Percentiles rank a stretch among this genome's conserved stretches.
Evolutionary conservation across 2,888 invertebrate species (phyloP).

Genomic region (Neocrepidodera transversa): DNA sequence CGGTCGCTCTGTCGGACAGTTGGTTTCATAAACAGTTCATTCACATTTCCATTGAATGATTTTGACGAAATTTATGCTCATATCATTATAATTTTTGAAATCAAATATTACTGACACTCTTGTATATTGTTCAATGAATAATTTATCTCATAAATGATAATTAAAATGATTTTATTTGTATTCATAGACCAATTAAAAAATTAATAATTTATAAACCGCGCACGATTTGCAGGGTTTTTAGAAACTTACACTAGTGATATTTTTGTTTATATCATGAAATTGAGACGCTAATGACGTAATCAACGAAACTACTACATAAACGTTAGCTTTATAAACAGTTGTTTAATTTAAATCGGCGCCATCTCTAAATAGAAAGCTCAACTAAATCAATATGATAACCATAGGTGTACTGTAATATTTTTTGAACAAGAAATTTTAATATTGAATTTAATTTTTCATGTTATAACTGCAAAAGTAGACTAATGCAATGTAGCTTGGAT

Average conservation of each 20-base stretch:
- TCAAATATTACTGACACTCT: not conserved
- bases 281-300: not conserved
- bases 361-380: not conserved
- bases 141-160: not conserved
- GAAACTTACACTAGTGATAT: not conserved
- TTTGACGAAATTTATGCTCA: slow-evolving; percentile 33
- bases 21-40: slow-evolving; percentile 54
- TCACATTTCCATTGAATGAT: slow-evolving; percentile 48
- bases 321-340: not conserved
- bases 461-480: too few species aligned
- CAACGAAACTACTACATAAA: not conserved
- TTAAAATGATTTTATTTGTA: slow-evolving; percentile 1
- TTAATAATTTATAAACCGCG: slow-evolving; percentile 23
- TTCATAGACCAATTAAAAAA: slow-evolving; percentile 15
- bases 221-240: not conserved
- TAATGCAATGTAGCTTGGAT: too few species aligned
- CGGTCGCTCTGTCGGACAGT: slow-evolving; percentile 56
- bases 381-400: not conserved
- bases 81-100: not conserved
- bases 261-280: not conserved
- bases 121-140: not conserved
- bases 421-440: too few species aligned
- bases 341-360: not conserved
- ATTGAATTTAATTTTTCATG: too few species aligned
- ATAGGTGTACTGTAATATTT: too few species aligned